Base-by-base conservation (phyloP, 2,797 vertebrate genomes). In the Mus spretus region DNA sequence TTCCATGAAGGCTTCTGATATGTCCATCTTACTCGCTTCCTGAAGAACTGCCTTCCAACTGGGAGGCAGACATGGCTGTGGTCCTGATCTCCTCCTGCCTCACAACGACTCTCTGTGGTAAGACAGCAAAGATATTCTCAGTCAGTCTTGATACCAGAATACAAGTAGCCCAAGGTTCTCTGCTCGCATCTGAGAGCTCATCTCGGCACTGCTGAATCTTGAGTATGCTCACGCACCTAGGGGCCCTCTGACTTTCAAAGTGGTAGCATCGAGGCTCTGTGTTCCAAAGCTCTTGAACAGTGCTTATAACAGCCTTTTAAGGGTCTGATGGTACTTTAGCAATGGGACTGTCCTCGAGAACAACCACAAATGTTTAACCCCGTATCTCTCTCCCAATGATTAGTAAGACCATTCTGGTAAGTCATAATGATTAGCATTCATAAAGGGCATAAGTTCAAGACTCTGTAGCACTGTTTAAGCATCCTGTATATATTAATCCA, bases 41-140 rank as follows among this genome's bases (percentile, higher is more conserved):
- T 12, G 1, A 19, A 59, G 20, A 20, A n/a, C 70, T 20, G 50
- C 20, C 79, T 95, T 72, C 78, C 28, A 55, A 1, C n/a, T 8
- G 40, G 40, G 4, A 82, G n/a, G 53, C 14, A 2, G 28, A 8
- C 3, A 2, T 19, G 22, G 53, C 9, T 2, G 3, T 53, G 53
- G 24, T 55, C 2, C 3, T 44, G 24, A 11, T 7, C 11, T 7
- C 11, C 44, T 28, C 4, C 1, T 0, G 0, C 40, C 50, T 37
- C 53, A 15, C 14, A 20, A 0, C 4, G 59, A 0, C 37, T 57
- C 34, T 47, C 47, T 88, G 22, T 12, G 40, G 12, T 53, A 77
- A 78, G 11, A 40, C 3, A 40, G 13, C 50, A 6, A 53, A 77
- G 44, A 75, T 74, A 77, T 57, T 78, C 83, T 57, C 44, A 83